A percentile compares a stretch with the other conserved stretches of the same genome.
phyloP scores from a whole-genome alignment of 2,888 invertebrate species.

The Clitarchus hookeri region DNA sequence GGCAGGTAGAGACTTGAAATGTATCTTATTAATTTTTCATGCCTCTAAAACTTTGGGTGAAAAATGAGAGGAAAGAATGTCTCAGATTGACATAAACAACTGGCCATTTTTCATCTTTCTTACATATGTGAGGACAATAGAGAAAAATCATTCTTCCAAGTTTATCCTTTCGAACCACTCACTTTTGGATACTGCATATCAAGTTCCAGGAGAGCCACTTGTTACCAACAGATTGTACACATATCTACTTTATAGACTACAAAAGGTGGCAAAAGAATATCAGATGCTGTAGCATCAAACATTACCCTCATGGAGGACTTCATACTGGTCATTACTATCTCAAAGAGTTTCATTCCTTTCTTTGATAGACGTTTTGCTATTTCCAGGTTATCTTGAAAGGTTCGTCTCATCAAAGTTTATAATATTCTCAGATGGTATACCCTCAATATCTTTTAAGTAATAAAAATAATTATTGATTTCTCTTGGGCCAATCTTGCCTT shows the following conservation, averaged over 20 bases:
- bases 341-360: constrained; percentile 48
- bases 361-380: constrained; percentile 43
- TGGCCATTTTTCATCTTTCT: neutral
- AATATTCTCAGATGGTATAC: constrained; percentile 35
- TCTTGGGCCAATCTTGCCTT: neutral
- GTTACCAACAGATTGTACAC: constrained; percentile 47
- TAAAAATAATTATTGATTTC: neutral
- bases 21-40: constrained; percentile 31
- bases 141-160: constrained; percentile 35
- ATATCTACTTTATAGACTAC: constrained; percentile 49
- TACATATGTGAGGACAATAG: constrained; percentile 20
- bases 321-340: constrained; percentile 47
- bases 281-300: constrained; percentile 50
- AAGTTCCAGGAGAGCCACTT: constrained; percentile 45
- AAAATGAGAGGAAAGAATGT: constrained; percentile 31
- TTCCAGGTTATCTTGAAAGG: constrained; percentile 50
- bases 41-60: constrained; percentile 18
- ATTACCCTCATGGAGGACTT: constrained; percentile 50
- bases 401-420: constrained; percentile 52
- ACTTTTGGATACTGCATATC: constrained; percentile 45
- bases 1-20: constrained; percentile 26
- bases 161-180: constrained; percentile 47
- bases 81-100: neutral
- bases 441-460: neutral
- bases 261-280: constrained; percentile 50